Evolutionary conservation across 2,113 vertebrate species (phyloP).

Genomic region (Nyctereutes procyonoides): DNA sequence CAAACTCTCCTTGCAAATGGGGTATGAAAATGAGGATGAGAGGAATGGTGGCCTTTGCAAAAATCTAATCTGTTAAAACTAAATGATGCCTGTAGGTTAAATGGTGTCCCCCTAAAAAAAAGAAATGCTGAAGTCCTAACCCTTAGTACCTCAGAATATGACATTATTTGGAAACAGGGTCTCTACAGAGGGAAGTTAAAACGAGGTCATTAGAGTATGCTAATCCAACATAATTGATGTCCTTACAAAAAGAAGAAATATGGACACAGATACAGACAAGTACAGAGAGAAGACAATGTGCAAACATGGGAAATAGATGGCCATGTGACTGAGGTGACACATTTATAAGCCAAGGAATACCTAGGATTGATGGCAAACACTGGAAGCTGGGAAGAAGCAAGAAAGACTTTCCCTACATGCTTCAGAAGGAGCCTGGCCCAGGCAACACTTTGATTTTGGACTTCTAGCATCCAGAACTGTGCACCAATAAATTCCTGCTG

Average conservation of each 20-base stretch:
- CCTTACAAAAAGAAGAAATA: neutral
- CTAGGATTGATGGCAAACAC: neutral
- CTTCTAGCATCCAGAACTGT: neutral
- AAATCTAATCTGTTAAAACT: neutral
- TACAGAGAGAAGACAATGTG: neutral
- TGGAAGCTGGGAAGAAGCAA: neutral
- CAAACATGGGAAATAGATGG: neutral
- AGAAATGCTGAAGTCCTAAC: neutral
- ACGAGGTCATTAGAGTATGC: neutral
- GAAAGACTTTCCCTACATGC: neutral
- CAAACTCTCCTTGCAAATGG: neutral
- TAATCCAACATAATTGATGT: neutral
- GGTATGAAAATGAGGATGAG: neutral
- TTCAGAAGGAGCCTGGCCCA: neutral
- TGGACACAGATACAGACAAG: neutral
- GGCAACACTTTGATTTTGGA: neutral
- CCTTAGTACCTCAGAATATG: neutral
- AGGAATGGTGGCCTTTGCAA: conserved; percentile 5
- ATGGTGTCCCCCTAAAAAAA: neutral
- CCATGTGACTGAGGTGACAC: neutral
- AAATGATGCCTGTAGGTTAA: neutral
- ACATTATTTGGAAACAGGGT: neutral
- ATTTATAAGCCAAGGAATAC: neutral
- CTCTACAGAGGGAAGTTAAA: conserved; percentile 14
- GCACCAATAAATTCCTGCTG: neutral